Evolutionary conservation across 1,140 invertebrate genomes (phyloP).

Genomic region (Drosophila malerkotliana): DNA sequence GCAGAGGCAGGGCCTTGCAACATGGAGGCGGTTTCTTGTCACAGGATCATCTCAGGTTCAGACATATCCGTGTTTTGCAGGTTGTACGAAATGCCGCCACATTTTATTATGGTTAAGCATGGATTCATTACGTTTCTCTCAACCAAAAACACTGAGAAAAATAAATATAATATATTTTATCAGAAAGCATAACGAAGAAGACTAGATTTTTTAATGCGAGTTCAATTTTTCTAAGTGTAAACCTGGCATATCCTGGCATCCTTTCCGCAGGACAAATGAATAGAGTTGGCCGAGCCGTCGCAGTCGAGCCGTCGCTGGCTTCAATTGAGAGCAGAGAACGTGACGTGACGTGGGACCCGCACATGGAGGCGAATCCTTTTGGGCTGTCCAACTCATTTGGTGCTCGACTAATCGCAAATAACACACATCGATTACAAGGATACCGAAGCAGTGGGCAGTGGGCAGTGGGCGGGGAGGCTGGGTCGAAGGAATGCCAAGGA

Average conservation of each 20-base stretch:
- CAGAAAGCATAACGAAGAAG: neutral
- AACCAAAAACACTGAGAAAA: neutral
- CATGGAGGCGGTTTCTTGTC: slow-evolving; percentile 4
- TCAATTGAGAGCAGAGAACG: slow-evolving; percentile 12
- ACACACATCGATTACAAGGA: slow-evolving; percentile 65
- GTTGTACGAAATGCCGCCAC: slow-evolving; percentile 65
- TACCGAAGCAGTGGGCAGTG: slow-evolving; percentile 8
- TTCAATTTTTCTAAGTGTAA: too few relatives aligned
- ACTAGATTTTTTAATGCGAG: too few relatives aligned
- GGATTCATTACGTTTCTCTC: slow-evolving; percentile 55
- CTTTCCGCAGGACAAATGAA: neutral
- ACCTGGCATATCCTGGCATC: too few relatives aligned
- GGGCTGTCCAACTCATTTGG: slow-evolving; percentile 56
- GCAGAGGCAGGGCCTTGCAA: neutral
- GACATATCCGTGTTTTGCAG: slow-evolving; percentile 44
- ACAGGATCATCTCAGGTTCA: slow-evolving; percentile 24
- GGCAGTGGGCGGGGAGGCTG: slow-evolving; percentile 11
- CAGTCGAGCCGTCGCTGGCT: neutral
- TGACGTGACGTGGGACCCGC: slow-evolving; percentile 4
- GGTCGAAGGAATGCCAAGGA: slow-evolving; percentile 14
- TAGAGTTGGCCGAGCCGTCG: neutral
- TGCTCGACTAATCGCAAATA: slow-evolving; percentile 69
- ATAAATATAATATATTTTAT: neutral
- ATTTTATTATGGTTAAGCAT: slow-evolving; percentile 73
- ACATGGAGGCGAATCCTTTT: neutral